Evolutionary conservation across 2,113 vertebrate genomes (phyloP).

Genomic region (Centropristis striata): DNA sequence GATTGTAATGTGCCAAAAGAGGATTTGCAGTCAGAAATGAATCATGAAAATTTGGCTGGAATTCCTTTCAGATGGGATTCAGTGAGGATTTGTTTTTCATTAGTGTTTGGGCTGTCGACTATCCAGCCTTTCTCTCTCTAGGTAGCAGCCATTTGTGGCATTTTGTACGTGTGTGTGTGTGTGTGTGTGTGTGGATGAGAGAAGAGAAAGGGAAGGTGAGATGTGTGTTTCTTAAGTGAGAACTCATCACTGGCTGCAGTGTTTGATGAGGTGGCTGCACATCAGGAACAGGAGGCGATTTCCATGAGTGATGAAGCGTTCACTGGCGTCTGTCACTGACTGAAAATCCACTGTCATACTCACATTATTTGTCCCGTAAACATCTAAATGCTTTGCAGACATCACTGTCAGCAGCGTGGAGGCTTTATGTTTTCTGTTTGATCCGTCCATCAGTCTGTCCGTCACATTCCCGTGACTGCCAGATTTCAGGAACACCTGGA

Average conservation of each 20-base stretch:
- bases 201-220: slow-evolving; percentile 1
- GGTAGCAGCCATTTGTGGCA: slow-evolving; percentile 31
- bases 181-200: background rate
- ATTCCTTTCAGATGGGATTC: slow-evolving; percentile 41
- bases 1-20: slow-evolving; percentile 33
- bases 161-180: slow-evolving; percentile 34
- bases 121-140: slow-evolving; percentile 17
- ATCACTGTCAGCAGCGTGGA: background rate
- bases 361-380: slow-evolving; percentile 29
- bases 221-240: slow-evolving; percentile 17
- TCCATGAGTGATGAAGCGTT: slow-evolving; percentile 52
- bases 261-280: slow-evolving; percentile 58
- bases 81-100: slow-evolving; percentile 65
- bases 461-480: too few relatives aligned
- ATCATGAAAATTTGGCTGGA: slow-evolving; percentile 32
- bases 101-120: slow-evolving; percentile 34
- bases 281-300: slow-evolving; percentile 41
- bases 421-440: background rate
- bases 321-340: slow-evolving; percentile 26
- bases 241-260: slow-evolving; percentile 17
- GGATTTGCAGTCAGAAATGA: slow-evolving; percentile 51
- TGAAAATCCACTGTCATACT: slow-evolving; percentile 27
- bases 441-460: background rate
- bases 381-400: background rate
- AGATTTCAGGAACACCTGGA: too few relatives aligned